These are phyloP conservation scores for Sebastes vulpes DNA, from an alignment of 2,797 vertebrate genomes.

Conservation along the genomic window DNA sequence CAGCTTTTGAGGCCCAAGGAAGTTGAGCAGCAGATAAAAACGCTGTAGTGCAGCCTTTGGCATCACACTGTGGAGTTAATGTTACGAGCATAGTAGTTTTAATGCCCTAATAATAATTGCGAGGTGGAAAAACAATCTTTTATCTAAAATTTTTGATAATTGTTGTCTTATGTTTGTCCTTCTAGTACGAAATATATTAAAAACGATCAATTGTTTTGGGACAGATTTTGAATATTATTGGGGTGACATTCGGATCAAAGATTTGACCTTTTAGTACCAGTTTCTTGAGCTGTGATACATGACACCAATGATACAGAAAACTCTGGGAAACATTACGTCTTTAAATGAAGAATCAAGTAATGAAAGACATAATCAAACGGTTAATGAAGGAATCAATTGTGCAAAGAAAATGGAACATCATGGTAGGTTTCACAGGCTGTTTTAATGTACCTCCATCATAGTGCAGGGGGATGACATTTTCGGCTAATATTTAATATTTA, in stretches of 20 bases:
- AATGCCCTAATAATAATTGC: background rate
- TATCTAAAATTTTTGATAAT: background rate
- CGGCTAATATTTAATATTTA: background rate
- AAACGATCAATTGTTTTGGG: background rate
- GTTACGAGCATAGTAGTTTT: background rate
- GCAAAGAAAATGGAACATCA: background rate
- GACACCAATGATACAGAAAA: background rate
- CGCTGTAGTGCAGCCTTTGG: constrained; percentile 30
- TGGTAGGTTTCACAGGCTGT: background rate
- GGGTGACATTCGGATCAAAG: background rate
- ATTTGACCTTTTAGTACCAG: background rate
- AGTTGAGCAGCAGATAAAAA: constrained; percentile 17
- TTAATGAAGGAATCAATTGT: background rate
- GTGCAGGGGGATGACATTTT: background rate
- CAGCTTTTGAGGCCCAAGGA: background rate
- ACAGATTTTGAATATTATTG: background rate
- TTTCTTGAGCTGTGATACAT: background rate
- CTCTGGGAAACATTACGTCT: background rate
- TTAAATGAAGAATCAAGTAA: background rate
- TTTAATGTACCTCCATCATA: background rate
- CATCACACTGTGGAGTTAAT: background rate
- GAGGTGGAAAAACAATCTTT: background rate
- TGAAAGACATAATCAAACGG: background rate
- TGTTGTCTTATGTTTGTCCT: background rate
- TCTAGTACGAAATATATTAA: background rate